These are phyloP conservation scores for Benthosema pterotum DNA, from an alignment of 2,797 vertebrate genomes.

Conservation along the genomic window DNA sequence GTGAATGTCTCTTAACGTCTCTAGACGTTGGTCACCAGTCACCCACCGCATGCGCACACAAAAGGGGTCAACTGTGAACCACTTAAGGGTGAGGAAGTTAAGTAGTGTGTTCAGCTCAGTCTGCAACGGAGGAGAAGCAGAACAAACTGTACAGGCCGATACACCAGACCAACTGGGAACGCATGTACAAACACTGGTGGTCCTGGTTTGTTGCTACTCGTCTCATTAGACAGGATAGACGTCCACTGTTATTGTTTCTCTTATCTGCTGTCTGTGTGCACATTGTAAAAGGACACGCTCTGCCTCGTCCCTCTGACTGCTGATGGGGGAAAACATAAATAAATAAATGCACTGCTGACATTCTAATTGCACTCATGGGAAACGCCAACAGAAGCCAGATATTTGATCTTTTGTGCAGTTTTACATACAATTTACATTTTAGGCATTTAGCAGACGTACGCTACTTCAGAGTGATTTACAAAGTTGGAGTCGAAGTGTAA, in stretches of 20 bases:
- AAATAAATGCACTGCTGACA: background rate
- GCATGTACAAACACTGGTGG: background rate
- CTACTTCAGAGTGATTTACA: too few species aligned
- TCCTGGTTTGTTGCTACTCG: constrained; percentile 33
- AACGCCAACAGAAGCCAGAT: constrained; percentile 24
- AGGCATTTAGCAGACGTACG: too few species aligned
- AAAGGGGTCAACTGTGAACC: too few species aligned
- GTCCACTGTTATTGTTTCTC: constrained; percentile 24
- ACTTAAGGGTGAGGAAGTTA: background rate
- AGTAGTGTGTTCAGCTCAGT: background rate
- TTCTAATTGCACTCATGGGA: constrained; percentile 31
- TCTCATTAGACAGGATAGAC: constrained; percentile 36
- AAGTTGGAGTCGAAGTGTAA: too few species aligned
- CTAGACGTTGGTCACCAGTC: too few species aligned
- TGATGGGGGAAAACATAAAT: constrained; percentile 2
- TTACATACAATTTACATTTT: too few species aligned
- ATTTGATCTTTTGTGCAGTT: background rate
- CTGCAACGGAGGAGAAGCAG: constrained; percentile 9
- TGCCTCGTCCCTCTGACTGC: constrained; percentile 19
- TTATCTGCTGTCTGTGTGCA: constrained; percentile 28
- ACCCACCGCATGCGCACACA: too few species aligned
- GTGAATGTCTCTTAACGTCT: too few species aligned
- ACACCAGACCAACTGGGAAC: constrained; percentile 1
- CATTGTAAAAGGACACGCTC: constrained; percentile 15
- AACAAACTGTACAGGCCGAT: constrained; percentile 8